These are phyloP conservation scores for Rhagoletis pomonella DNA, from an alignment of 1,140 invertebrate species.

Conservation along the genomic window DNA sequence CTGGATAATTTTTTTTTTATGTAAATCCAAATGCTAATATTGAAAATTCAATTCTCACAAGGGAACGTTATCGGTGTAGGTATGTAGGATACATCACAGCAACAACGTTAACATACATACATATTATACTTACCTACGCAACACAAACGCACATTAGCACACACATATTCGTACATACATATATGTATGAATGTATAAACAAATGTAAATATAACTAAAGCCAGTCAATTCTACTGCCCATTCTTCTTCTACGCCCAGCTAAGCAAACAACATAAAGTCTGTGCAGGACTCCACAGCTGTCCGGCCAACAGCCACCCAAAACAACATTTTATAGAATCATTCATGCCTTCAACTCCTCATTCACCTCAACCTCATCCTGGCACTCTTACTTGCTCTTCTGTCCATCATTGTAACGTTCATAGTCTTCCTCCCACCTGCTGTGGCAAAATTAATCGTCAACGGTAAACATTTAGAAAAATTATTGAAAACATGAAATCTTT, in stretches of 20 bases:
- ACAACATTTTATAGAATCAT: background rate
- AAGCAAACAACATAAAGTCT: constrained; percentile 26
- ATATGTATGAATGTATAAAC: too few species aligned
- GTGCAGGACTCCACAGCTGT: background rate
- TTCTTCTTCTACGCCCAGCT: background rate
- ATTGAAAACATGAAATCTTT: constrained; percentile 53
- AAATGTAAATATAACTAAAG: background rate
- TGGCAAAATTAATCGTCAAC: constrained; percentile 50
- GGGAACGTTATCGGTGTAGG: background rate
- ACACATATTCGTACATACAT: background rate
- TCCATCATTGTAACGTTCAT: background rate
- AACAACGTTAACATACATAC: background rate
- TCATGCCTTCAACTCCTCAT: background rate
- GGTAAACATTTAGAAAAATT: constrained; percentile 52
- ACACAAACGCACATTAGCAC: background rate
- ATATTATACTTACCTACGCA: background rate
- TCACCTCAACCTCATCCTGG: background rate
- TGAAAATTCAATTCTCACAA: constrained; percentile 23
- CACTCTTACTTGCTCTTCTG: background rate
- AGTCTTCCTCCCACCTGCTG: constrained; percentile 11
- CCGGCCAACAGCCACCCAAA: constrained; percentile 2
- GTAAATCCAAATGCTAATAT: constrained; percentile 46
- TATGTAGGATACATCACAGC: background rate
- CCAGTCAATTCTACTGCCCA: background rate
- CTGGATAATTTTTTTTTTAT: constrained; percentile 15